A percentile compares a stretch with the other conserved stretches of the same genome.
Evolutionary conservation across 2,113 vertebrate genomes (phyloP).

Genomic region (Pangasianodon hypophthalmus): DNA sequence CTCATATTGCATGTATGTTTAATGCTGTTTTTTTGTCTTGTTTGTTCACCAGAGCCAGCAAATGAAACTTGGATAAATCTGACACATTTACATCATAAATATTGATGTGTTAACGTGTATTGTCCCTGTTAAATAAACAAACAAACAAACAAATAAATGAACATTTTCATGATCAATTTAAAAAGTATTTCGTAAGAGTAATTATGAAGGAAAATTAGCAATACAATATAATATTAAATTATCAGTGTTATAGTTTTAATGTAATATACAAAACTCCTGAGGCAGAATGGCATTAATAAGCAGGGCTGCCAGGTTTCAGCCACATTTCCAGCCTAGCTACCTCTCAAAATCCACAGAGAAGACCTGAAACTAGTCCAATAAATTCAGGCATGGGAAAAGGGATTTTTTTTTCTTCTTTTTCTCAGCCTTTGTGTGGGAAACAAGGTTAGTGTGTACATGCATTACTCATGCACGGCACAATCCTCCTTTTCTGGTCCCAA

Average conservation of each 20-base stretch:
- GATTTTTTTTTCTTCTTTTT: background rate
- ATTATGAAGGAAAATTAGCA: background rate
- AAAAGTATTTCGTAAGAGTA: background rate
- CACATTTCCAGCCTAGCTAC: background rate
- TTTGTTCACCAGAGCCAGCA: background rate
- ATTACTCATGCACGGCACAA: background rate
- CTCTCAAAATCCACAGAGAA: background rate
- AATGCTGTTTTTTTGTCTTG: background rate
- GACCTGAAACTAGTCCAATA: background rate
- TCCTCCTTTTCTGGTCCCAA: background rate
- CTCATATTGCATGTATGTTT: background rate
- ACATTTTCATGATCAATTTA: background rate
- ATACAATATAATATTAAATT: background rate
- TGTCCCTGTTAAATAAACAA: background rate
- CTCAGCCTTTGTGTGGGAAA: background rate
- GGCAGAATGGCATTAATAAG: too few species aligned
- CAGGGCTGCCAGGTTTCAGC: background rate
- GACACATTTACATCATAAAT: background rate
- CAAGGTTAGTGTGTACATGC: background rate
- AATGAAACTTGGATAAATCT: background rate
- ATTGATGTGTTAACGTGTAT: background rate
- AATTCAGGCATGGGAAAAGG: background rate
- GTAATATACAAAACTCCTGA: too few species aligned
- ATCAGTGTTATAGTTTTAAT: background rate
- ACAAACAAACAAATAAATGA: background rate